Conservation (phyloP, 2,113 vertebrate species). For the Atlantisia rogersi region DNA sequence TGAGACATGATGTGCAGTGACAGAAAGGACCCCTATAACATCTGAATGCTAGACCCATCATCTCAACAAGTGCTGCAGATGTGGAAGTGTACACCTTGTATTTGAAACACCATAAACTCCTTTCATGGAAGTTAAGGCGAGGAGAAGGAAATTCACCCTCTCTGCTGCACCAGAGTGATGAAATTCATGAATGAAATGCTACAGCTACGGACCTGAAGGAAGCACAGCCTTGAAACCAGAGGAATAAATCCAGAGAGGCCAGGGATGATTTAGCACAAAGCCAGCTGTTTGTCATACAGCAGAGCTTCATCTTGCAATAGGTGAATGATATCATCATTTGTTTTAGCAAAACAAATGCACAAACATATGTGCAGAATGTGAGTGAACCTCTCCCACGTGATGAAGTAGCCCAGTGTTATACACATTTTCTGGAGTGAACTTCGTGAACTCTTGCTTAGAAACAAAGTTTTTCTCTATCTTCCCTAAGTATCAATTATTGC, state of each 20-base stretch:
- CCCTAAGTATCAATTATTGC: not conserved
- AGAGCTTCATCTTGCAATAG: not conserved
- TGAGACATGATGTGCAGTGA: not conserved
- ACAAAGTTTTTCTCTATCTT: not conserved
- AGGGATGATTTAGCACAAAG: not conserved
- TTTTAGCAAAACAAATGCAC: slow-evolving; percentile 6
- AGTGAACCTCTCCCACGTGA: not conserved
- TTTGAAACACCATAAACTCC: not conserved
- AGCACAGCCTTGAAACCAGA: not conserved
- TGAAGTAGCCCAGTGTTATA: not conserved
- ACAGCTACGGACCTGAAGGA: not conserved
- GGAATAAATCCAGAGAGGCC: not conserved
- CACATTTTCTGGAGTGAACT: not conserved
- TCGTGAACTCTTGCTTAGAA: not conserved
- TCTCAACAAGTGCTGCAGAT: not conserved
- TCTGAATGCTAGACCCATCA: not conserved
- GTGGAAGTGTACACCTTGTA: not conserved
- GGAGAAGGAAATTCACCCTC: not conserved
- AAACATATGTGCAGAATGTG: slow-evolving; percentile 28
- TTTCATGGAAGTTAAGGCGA: not conserved
- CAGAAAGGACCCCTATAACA: not conserved
- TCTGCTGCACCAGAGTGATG: not conserved
- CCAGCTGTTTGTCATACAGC: not conserved
- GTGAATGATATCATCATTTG: slow-evolving; percentile 22
- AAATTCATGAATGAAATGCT: not conserved